Conservation (phyloP, 2,797 vertebrate species). For the Australoheros facetus region DNA sequence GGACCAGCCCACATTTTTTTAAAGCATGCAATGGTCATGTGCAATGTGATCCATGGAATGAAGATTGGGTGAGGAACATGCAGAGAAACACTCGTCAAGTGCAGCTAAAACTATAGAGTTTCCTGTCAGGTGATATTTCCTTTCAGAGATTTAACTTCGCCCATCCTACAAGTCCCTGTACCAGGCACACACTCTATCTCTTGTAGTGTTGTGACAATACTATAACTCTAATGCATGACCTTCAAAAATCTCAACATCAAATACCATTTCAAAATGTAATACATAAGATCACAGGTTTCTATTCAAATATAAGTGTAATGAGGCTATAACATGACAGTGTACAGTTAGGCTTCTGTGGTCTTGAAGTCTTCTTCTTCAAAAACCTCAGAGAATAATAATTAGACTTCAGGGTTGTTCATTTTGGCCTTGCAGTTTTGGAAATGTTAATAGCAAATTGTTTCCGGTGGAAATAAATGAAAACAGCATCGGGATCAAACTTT, state of each 20-base stretch:
- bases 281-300: background rate
- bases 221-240: background rate
- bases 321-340: background rate
- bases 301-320: background rate
- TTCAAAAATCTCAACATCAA: background rate
- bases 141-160: background rate
- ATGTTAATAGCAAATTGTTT: background rate
- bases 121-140: background rate
- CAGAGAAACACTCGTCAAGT: background rate
- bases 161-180: background rate
- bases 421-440: background rate
- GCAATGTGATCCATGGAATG: background rate
- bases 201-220: background rate
- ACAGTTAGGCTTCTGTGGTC: background rate
- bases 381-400: background rate
- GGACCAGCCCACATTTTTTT: background rate
- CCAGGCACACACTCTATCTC: background rate
- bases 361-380: background rate
- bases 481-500: background rate
- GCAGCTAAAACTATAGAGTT: background rate
- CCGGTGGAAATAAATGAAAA: background rate
- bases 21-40: background rate
- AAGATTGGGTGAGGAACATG: background rate
- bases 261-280: background rate
- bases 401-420: background rate